Percentiles rank a stretch among this genome's conserved stretches.
These are phyloP conservation scores for Odobenus rosmarus DNA, from an alignment of 2,113 vertebrate genomes.

Conservation along the genomic window DNA sequence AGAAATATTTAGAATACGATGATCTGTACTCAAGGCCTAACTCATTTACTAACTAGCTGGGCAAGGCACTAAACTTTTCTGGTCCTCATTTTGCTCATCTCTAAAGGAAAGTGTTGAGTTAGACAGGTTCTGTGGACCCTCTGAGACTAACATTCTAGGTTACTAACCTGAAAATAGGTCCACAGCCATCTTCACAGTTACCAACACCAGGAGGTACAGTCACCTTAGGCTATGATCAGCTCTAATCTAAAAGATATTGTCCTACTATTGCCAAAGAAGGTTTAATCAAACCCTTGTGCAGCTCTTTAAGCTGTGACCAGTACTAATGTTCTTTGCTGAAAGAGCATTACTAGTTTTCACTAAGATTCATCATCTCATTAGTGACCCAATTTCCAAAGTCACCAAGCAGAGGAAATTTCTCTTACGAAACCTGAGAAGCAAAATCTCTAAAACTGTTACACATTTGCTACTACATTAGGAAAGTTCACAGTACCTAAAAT, in stretches of 20 bases:
- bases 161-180: not conserved
- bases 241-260: not conserved
- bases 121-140: not conserved
- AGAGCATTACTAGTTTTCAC: not conserved
- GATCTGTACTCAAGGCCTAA: not conserved
- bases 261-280: not conserved
- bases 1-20: not conserved
- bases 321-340: slow-evolving; percentile 56
- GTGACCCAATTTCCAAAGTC: slow-evolving; percentile 58
- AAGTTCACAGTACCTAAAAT: slow-evolving; percentile 92
- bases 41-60: not conserved
- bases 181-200: not conserved
- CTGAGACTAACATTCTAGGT: not conserved
- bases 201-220: not conserved
- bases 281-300: not conserved
- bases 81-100: not conserved
- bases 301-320: not conserved
- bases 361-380: slow-evolving; percentile 64
- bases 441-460: not conserved
- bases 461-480: slow-evolving; percentile 42
- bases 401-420: slow-evolving; percentile 44
- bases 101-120: not conserved
- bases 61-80: not conserved
- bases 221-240: not conserved
- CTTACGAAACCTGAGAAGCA: slow-evolving; percentile 49